These are phyloP conservation scores for Hypselothyrea guttata DNA, from an alignment of 2,888 invertebrate genomes.

Conservation along the genomic window DNA sequence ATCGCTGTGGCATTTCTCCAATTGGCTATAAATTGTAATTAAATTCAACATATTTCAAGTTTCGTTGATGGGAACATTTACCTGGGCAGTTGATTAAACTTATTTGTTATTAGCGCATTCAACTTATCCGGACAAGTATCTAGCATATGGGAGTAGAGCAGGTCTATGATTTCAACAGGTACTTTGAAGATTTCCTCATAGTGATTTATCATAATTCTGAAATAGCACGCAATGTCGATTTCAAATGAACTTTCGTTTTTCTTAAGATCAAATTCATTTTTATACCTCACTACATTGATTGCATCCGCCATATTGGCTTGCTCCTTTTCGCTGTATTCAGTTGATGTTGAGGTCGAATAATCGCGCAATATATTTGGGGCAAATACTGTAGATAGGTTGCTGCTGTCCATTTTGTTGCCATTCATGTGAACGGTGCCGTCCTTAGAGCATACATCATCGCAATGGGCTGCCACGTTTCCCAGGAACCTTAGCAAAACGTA, in stretches of 20 bases:
- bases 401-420: constrained; percentile 97
- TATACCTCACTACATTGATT: constrained; percentile 90
- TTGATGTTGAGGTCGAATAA: constrained; percentile 32
- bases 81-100: constrained; percentile 30
- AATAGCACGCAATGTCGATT: constrained; percentile 3
- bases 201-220: constrained; percentile 87
- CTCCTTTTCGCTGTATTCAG: constrained; percentile 70
- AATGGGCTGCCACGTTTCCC: constrained; percentile 83
- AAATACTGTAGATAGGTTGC: constrained; percentile 95
- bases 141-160: constrained; percentile 92
- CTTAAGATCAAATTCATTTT: neutral
- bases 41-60: no score
- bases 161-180: constrained; percentile 91
- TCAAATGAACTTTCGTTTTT: neutral
- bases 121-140: constrained; percentile 92
- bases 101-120: constrained; percentile 84
- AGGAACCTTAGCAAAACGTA: constrained; percentile 90
- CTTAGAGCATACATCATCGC: constrained; percentile 68
- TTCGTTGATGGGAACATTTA: constrained; percentile 10
- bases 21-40: no score
- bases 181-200: constrained; percentile 89
- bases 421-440: constrained; percentile 66
- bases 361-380: constrained; percentile 95
- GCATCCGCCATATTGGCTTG: constrained; percentile 88
- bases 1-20: no score